Percentiles rank a stretch among this genome's conserved stretches.
phyloP scores from a whole-genome alignment of 1,140 invertebrate genomes.

The Pectinophora gossypiella region DNA sequence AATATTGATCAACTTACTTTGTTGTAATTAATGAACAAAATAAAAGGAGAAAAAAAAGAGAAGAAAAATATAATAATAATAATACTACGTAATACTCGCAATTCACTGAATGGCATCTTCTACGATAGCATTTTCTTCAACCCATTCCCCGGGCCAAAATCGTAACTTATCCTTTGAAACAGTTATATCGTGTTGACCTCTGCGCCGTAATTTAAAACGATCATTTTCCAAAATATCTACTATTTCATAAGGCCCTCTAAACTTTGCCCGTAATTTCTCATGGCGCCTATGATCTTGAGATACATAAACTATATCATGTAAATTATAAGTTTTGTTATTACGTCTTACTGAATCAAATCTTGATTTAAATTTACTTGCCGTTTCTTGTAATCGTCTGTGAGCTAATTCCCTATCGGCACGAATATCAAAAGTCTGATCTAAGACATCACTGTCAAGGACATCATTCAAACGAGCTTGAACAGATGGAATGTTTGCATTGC shows the following conservation, averaged over 20 bases:
- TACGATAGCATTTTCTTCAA: not conserved
- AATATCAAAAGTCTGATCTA: slow-evolving; percentile 14
- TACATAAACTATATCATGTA: slow-evolving; percentile 35
- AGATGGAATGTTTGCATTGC: slow-evolving; percentile 24
- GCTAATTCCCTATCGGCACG: slow-evolving; percentile 16
- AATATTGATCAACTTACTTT: too few relatives aligned
- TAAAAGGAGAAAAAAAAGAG: too few relatives aligned
- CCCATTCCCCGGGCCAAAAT: slow-evolving; percentile 16
- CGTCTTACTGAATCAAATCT: slow-evolving; percentile 25
- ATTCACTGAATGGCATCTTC: too few relatives aligned
- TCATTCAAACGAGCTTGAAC: slow-evolving; percentile 23
- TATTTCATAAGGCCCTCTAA: slow-evolving; percentile 39
- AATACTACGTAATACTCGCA: too few relatives aligned
- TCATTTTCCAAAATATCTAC: slow-evolving; percentile 15
- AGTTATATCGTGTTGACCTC: slow-evolving; percentile 18
- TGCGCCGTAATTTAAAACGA: slow-evolving; percentile 17
- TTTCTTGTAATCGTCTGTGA: slow-evolving; percentile 12
- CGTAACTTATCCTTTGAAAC: slow-evolving; percentile 34
- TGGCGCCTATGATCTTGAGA: slow-evolving; percentile 32
- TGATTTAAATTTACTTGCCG: slow-evolving; percentile 24
- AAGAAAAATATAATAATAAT: too few relatives aligned
- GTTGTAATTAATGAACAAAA: too few relatives aligned
- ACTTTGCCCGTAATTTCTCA: slow-evolving; percentile 29
- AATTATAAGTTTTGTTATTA: slow-evolving; percentile 17
- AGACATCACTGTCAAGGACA: slow-evolving; percentile 3